Conservation (phyloP, 2,888 invertebrate genomes). For the Chirona hameri region DNA sequence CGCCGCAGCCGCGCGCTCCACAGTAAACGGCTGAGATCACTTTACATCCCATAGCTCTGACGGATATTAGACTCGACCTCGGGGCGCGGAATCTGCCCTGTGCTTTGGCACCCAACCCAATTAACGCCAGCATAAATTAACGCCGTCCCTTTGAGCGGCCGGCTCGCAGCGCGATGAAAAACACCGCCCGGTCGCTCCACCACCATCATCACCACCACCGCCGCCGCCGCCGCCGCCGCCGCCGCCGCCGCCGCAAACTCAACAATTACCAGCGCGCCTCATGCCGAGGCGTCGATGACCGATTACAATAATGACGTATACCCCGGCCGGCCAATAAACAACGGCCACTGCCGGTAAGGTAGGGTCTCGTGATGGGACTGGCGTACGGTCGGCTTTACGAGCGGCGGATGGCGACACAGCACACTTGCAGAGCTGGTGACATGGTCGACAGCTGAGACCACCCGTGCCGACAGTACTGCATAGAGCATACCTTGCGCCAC, state of each 20-base stretch:
- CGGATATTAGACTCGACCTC: background rate
- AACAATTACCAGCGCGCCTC: background rate
- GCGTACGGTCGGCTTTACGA: no score
- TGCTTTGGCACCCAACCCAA: background rate
- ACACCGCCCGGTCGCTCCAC: background rate
- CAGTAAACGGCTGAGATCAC: background rate
- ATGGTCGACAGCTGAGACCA: background rate
- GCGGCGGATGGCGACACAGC: no score
- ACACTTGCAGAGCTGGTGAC: background rate
- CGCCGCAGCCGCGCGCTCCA: background rate
- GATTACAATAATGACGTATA: conserved; percentile 13
- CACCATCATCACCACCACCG: no score
- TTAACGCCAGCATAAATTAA: background rate
- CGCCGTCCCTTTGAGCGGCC: background rate
- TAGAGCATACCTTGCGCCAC: no score
- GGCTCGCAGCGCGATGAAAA: background rate
- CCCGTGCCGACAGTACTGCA: background rate
- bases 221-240: no score
- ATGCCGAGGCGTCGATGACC: background rate
- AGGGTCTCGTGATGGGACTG: no score
- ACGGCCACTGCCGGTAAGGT: background rate
- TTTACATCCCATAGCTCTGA: background rate
- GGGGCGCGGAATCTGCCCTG: background rate
- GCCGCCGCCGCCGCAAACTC: background rate
- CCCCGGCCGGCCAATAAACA: background rate